These are phyloP conservation scores for Mayetiola destructor DNA, from an alignment of 2,888 invertebrate species.

Conservation along the genomic window DNA sequence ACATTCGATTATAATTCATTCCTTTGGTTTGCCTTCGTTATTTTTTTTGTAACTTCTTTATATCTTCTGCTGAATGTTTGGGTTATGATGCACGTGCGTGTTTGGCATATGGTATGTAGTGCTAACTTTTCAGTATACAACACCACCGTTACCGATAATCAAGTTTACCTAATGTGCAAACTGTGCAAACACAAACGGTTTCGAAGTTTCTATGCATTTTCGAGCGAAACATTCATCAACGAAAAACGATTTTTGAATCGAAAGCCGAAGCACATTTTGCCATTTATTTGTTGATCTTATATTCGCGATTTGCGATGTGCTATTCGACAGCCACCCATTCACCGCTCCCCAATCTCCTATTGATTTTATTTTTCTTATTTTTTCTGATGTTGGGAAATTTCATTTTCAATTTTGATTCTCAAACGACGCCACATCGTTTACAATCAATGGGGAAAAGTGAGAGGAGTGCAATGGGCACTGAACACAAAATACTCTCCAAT, in stretches of 20 bases:
- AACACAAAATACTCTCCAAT: too few relatives aligned
- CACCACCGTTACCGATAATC: neutral
- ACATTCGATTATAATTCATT: conserved; percentile 3
- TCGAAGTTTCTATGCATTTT: neutral
- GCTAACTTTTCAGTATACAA: neutral
- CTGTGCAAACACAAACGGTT: neutral
- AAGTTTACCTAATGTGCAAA: neutral
- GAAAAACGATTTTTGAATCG: conserved; percentile 5
- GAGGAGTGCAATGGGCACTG: too few relatives aligned
- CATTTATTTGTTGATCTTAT: too few relatives aligned
- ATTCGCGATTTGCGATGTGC: too few relatives aligned
- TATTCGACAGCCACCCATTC: too few relatives aligned
- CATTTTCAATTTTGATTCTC: too few relatives aligned
- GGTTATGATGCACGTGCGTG: conserved; percentile 12
- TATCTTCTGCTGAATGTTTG: too few relatives aligned
- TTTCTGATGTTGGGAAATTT: too few relatives aligned
- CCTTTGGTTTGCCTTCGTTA: neutral
- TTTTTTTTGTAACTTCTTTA: neutral
- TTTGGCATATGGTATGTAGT: neutral
- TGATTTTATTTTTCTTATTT: too few relatives aligned
- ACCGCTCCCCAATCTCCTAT: too few relatives aligned
- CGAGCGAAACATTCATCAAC: neutral
- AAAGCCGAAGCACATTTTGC: conserved; percentile 5
- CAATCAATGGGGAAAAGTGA: too few relatives aligned
- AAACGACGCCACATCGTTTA: too few relatives aligned